phyloP scores from a whole-genome alignment of 2,113 vertebrate species.

The Dermatemys mawii region DNA sequence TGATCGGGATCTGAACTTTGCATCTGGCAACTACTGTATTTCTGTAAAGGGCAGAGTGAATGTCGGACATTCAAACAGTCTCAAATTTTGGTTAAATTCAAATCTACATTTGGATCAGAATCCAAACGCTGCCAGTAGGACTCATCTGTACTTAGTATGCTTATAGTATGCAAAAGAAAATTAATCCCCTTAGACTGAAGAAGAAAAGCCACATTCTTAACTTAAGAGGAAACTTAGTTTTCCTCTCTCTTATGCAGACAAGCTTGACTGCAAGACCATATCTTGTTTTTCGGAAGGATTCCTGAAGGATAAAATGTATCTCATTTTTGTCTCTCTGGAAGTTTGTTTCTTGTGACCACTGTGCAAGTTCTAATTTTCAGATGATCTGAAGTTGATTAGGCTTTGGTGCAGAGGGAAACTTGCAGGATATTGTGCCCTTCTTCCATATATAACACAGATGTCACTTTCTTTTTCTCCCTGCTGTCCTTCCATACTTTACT shows the following conservation, averaged over 20 bases:
- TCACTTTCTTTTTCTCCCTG: background rate
- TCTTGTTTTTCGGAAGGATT: background rate
- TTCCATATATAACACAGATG: accelerated
- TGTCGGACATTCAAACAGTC: background rate
- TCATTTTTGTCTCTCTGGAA: background rate
- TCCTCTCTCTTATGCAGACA: background rate
- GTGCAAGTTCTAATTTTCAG: background rate
- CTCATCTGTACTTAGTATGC: background rate
- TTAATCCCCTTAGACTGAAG: background rate
- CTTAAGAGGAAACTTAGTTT: background rate
- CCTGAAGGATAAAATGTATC: background rate
- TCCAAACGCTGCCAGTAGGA: background rate
- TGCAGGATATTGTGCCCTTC: background rate
- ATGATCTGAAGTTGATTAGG: accelerated
- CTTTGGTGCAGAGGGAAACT: background rate
- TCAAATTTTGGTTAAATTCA: background rate
- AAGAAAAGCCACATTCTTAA: accelerated
- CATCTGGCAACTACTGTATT: background rate
- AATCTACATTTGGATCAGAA: background rate
- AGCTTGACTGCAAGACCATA: background rate
- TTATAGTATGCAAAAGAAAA: background rate
- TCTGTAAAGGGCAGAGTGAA: background rate
- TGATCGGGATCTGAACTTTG: background rate
- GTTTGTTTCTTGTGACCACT: background rate
- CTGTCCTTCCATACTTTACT: background rate